Evolutionary conservation across 2,888 invertebrate species (phyloP), one percentile per base, ranked within the genome.

Genomic region (Drosophila paramelanica): DNA sequence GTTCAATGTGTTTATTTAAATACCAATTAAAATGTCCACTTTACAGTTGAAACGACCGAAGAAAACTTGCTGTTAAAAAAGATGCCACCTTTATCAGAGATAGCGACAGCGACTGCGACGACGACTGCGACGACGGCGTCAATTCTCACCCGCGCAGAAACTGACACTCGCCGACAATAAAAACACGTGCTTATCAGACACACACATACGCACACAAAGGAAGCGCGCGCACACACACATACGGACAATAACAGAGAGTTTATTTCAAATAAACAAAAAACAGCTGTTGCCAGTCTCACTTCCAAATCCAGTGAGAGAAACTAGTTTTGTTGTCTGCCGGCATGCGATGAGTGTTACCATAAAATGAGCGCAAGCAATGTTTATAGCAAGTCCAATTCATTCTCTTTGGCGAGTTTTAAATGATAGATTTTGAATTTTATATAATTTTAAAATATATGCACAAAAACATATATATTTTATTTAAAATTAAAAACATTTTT

Each of bases 241-340:
- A 47, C 73, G 59, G 69, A 70, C 71, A 81, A 67, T 58, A 77
- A 70, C 66, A 73, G 88, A 78, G 87, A 84, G 66, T 64, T 70
- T 78, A 78, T 78, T 69, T 78, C 83, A 68, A 87, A 86, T 86
- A 86, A 86, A 86, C 89, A 89, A 86, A 87, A 81, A 84, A 78
- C 86, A 86, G 86, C 86, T 86, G 86, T 88, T 79, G 11, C 13
- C 31, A 17, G 50, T 56, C 55, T 25, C 70, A 49, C 50, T 55
- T 62, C 58, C 66, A 73, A 47, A 73, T 81, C 80, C 73, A 76
- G 59, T 70, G 73, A 73, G 81, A 55, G 69, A 60, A 70, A 66
- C 61, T 27, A 46, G 57, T 58, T 77, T 46, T 51, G 55, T 41
- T 71, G 72, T 33, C 57, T 76, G 64, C 75, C 78, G 75, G 76